Conservation (phyloP, 1,140 invertebrate genomes). For the Drosophila mauritiana region DNA sequence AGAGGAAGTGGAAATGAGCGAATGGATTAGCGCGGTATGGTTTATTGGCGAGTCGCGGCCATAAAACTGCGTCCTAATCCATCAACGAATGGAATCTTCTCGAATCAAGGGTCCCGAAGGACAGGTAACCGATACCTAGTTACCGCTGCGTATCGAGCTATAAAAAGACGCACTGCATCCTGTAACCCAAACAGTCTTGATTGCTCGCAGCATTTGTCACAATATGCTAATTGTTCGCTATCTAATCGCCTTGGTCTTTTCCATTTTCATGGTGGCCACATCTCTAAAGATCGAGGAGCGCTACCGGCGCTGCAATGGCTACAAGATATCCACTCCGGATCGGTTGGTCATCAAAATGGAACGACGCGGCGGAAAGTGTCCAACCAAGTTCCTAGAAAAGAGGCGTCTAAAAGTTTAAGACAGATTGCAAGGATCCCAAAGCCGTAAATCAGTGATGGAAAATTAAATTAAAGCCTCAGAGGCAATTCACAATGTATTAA, state of each 20-base stretch:
- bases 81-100: not conserved
- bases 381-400: constrained; percentile 22
- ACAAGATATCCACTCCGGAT: constrained; percentile 73
- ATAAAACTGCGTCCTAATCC: constrained; percentile 44
- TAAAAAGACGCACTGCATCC: constrained; percentile 41
- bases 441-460: constrained; percentile 13
- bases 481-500: constrained; percentile 1
- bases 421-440: not conserved
- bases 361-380: constrained; percentile 9
- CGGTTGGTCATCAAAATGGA: constrained; percentile 65
- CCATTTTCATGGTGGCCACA: constrained; percentile 72
- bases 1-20: constrained; percentile 73
- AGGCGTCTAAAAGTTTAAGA: constrained; percentile 37
- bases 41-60: constrained; percentile 49
- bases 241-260: constrained; percentile 71
- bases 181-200: constrained; percentile 31
- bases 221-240: constrained; percentile 71
- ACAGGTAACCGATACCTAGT: constrained; percentile 19
- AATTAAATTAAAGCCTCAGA: constrained; percentile 27
- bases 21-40: constrained; percentile 59
- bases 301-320: constrained; percentile 26
- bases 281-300: constrained; percentile 63
- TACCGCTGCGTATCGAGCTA: constrained; percentile 18
- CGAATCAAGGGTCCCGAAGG: not conserved
- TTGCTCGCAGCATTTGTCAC: constrained; percentile 19